Percentiles rank a stretch among this genome's conserved stretches.
phyloP scores from a whole-genome alignment of 2,113 vertebrate genomes.

The Burhinus bistriatus region DNA sequence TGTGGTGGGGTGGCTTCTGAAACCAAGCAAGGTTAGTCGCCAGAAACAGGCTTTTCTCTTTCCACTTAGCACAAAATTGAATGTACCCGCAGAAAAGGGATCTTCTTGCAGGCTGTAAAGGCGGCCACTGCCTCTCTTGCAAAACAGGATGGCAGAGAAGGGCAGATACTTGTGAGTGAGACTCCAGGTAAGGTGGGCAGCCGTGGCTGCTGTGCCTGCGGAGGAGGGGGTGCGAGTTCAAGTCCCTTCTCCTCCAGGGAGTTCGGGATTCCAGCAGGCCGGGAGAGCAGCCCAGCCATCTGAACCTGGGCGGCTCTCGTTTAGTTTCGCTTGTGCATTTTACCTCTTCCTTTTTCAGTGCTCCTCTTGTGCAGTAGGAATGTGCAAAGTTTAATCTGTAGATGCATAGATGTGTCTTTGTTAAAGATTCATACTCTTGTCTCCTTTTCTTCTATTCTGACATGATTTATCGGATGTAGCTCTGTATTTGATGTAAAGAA shows the following conservation, averaged over 20 bases:
- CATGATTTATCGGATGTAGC: neutral
- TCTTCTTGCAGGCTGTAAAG: neutral
- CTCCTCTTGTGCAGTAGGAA: neutral
- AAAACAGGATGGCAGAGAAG: neutral
- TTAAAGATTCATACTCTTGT: neutral
- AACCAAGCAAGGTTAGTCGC: neutral
- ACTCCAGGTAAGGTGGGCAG: neutral
- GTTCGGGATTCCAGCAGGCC: neutral
- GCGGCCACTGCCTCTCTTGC: neutral
- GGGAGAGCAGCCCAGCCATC: neutral
- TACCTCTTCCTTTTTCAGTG: neutral
- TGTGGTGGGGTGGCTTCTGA: neutral
- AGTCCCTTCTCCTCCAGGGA: neutral
- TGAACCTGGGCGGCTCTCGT: fast-evolving
- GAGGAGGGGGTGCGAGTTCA: neutral
- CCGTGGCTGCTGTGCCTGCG: neutral
- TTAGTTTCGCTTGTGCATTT: neutral
- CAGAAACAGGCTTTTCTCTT: neutral
- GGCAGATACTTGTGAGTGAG: neutral
- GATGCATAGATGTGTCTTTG: neutral
- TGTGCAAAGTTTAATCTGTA: neutral
- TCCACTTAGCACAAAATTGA: neutral
- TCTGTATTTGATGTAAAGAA: neutral
- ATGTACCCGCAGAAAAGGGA: neutral
- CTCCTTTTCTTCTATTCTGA: neutral